Base-by-base conservation (phyloP, 2,888 invertebrate genomes). In the Drosophila diplacantha region DNA sequence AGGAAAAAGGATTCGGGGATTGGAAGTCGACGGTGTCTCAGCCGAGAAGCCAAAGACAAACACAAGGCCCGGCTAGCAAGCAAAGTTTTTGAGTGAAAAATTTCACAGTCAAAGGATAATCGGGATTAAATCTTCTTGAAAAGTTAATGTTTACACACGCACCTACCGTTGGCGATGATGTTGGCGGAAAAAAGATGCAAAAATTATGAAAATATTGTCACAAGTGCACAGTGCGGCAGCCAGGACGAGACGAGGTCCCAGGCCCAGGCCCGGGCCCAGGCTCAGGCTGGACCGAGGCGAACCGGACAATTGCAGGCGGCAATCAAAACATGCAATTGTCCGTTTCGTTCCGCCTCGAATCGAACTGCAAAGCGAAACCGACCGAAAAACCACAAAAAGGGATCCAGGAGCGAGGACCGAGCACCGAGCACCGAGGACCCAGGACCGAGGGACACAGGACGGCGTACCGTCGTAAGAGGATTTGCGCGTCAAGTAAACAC, bases 141-240 rank as follows among this genome's bases (percentile, higher is more conserved):
- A 86, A 87, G 86, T 87, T 87, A 87, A 87, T 87, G 85, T 86
- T 86, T 86, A 83, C 79, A 81, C 80, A 85, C 86, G 86, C 86
- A 86, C 87, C 86, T 85, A 84, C 87, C 80, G 80, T 78, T 71
- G 82, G 71, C 82, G 62, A 79, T 73, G 70, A 55, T 46, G 44
- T 46, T 46, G 44, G 54, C 53, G 63, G 35, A 71, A 50, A 63
- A 62, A 57, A 75, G 74, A 77, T 83, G 81, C 77, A 75, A 83
- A 85, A 85, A 84, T 85, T 81, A 86, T 85, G 80, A 84, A 80
- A 86, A 86, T 86, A 86, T 86, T 86, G 85, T 86, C 81, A 85
- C 85, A 86, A 86, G 86, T 85, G 85, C 84, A 72, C 61, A 53
- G 60, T 68, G 69, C 22, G 74, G 60, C 64, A 62, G 38, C 44